Evolutionary conservation across 2,797 vertebrate genomes (phyloP).

Genomic region (Phyllotis vaccarum): DNA sequence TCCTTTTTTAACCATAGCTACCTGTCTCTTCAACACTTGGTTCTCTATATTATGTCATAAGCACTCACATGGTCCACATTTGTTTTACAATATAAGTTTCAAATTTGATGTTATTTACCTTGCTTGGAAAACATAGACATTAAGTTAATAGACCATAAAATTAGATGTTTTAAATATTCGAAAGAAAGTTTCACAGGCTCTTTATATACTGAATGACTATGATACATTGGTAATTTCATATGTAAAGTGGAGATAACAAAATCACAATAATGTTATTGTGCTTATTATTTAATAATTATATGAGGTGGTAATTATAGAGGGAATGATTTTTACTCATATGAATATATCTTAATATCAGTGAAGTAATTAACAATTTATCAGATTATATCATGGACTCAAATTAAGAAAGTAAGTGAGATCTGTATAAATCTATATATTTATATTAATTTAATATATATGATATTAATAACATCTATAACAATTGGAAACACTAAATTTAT

Average conservation of each 20-base stretch:
- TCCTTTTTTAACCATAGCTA: not conserved
- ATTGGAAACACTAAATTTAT: not conserved
- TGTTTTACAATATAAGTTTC: not conserved
- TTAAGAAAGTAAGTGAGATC: not conserved
- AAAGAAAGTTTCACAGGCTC: not conserved
- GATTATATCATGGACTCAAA: not conserved
- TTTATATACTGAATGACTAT: not conserved
- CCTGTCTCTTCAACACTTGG: not conserved
- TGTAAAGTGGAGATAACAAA: not conserved
- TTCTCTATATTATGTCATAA: not conserved
- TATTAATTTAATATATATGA: no score
- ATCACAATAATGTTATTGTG: not conserved
- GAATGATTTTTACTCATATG: not conserved
- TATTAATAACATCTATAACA: not conserved
- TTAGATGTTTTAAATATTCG: not conserved
- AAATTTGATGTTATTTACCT: not conserved
- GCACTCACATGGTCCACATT: not conserved
- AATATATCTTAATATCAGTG: not conserved
- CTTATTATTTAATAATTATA: not conserved
- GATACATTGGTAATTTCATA: not conserved
- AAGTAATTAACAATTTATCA: not conserved
- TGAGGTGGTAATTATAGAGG: not conserved
- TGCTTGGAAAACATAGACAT: not conserved
- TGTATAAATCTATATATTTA: no score
- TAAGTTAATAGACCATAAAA: not conserved